Evolutionary conservation across 2,888 invertebrate genomes (phyloP).

Genomic region (Molorchus minor): DNA sequence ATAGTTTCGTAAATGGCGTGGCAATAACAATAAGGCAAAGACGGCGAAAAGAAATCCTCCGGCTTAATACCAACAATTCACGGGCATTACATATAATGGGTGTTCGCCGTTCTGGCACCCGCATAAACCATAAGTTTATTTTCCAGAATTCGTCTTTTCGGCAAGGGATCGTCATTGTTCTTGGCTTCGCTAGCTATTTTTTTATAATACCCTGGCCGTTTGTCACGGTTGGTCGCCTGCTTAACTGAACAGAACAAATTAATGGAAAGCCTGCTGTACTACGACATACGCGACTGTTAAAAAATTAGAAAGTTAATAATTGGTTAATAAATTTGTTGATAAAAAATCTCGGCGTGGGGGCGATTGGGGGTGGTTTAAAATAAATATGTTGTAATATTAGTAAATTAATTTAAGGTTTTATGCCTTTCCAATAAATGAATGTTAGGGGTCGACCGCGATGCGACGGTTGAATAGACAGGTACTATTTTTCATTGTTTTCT

Average conservation of each 20-base stretch:
- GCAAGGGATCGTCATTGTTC: slow-evolving; percentile 38
- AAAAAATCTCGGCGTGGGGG: too few species aligned
- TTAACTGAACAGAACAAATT: slow-evolving; percentile 63
- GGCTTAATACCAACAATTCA: slow-evolving; percentile 52
- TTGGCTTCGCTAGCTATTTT: slow-evolving; percentile 44
- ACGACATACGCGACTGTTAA: background rate
- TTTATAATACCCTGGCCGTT: slow-evolving; percentile 57
- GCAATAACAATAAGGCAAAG: slow-evolving; percentile 51
- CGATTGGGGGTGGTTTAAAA: too few species aligned
- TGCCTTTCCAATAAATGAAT: too few species aligned
- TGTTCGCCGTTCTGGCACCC: slow-evolving; percentile 58
- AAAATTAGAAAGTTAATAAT: background rate
- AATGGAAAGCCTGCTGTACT: slow-evolving; percentile 32
- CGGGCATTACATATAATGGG: slow-evolving; percentile 55
- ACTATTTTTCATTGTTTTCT: too few species aligned
- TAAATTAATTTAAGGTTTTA: too few species aligned
- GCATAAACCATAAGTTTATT: slow-evolving; percentile 58
- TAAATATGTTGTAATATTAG: too few species aligned
- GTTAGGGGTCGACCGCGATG: too few species aligned
- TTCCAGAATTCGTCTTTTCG: slow-evolving; percentile 32
- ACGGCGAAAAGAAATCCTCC: slow-evolving; percentile 41
- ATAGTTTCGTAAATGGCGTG: slow-evolving; percentile 47
- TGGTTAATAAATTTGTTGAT: background rate
- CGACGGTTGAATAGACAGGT: too few species aligned
- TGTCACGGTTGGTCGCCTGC: slow-evolving; percentile 61